A percentile compares a stretch with the other conserved stretches of the same genome.
Conservation (phyloP, 2,113 vertebrate species). For the Salvelinus fontinalis region DNA sequence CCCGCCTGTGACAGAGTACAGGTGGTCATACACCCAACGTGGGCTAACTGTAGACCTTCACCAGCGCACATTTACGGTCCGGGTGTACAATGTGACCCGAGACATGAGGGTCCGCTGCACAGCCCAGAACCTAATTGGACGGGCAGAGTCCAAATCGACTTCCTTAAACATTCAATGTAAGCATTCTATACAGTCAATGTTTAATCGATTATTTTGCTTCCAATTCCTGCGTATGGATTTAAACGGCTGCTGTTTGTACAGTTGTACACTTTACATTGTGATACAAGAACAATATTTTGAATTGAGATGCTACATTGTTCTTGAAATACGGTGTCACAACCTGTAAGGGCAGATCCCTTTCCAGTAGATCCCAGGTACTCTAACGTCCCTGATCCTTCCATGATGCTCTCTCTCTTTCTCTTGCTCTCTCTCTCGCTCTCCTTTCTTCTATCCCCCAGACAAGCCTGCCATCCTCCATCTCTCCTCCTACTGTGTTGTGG, state of each 20-base stretch:
- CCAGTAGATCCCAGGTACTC: no score
- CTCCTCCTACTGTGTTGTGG: conserved; percentile 62
- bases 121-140: conserved; percentile 69
- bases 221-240: not conserved
- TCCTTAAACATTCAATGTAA: conserved; percentile 71
- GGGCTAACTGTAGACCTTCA: conserved; percentile 50
- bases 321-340: not conserved
- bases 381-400: no score
- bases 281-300: no score
- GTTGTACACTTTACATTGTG: no score
- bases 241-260: not conserved
- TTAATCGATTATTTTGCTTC: not conserved
- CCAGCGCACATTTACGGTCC: conserved; percentile 45
- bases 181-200: not conserved
- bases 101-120: conserved; percentile 68
- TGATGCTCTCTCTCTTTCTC: not conserved
- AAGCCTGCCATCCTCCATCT: conserved; percentile 59
- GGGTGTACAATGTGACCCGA: conserved; percentile 69
- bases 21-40: conserved; percentile 67
- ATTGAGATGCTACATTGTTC: no score
- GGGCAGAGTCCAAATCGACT: conserved; percentile 56
- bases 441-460: conserved; percentile 39
- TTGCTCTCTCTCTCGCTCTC: not conserved
- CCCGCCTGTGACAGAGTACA: conserved; percentile 68
- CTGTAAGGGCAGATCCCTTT: no score